Evolutionary conservation across 2,888 invertebrate genomes (phyloP).

Genomic region (Mycalesis mineus): DNA sequence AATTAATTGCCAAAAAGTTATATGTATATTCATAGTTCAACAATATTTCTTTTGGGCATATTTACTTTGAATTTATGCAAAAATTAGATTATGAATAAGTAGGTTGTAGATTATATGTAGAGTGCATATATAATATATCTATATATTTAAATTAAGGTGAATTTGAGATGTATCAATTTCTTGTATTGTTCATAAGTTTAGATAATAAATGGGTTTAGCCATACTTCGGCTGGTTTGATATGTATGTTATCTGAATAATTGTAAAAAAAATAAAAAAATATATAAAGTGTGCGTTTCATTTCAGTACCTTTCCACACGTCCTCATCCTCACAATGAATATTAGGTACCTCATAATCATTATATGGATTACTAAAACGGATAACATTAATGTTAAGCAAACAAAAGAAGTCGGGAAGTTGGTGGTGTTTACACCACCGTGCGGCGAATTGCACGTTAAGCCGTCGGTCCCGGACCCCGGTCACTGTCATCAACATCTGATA

Average conservation of each 20-base stretch:
- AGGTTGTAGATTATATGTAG: slow-evolving; percentile 78
- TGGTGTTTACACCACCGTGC: no score
- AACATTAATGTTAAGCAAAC: no score
- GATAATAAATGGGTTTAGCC: slow-evolving; percentile 79
- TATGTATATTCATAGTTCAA: slow-evolving; percentile 78
- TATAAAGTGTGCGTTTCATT: slow-evolving; percentile 58
- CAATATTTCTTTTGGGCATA: slow-evolving; percentile 79
- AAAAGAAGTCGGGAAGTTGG: no score
- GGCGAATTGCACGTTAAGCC: no score
- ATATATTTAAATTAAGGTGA: slow-evolving; percentile 75
- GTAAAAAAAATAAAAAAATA: slow-evolving; percentile 69
- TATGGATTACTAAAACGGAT: no score
- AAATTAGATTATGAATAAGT: slow-evolving; percentile 77
- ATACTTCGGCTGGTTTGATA: slow-evolving; percentile 79
- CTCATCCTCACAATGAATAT: background rate
- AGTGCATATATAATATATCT: slow-evolving; percentile 77
- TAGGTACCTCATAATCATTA: background rate
- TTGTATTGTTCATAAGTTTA: slow-evolving; percentile 78
- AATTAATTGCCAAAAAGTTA: slow-evolving; percentile 80
- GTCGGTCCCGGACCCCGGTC: no score
- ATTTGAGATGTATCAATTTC: slow-evolving; percentile 79
- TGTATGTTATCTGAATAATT: slow-evolving; percentile 79
- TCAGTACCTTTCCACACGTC: slow-evolving; percentile 30
- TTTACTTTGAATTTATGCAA: slow-evolving; percentile 78
- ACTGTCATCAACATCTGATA: no score